phyloP scores from a whole-genome alignment of 2,113 vertebrate species.

The Morone saxatilis region DNA sequence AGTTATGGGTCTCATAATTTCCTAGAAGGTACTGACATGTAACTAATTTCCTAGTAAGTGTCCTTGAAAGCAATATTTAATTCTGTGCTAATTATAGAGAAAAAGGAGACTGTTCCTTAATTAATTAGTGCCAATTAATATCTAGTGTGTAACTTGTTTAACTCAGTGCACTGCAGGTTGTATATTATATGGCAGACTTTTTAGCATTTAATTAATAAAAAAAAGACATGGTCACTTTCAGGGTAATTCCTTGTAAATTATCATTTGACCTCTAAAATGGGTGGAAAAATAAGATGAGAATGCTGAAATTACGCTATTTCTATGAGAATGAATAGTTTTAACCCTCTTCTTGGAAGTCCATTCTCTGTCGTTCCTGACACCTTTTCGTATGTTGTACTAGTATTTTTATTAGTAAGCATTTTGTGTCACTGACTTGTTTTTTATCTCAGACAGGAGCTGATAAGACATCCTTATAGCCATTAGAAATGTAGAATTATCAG shows the following conservation, averaged over 20 bases:
- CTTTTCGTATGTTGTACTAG: background rate
- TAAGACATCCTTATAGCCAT: background rate
- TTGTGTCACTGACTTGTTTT: background rate
- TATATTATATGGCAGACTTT: too few relatives aligned
- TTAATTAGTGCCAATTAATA: background rate
- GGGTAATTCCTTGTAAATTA: background rate
- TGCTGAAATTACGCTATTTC: background rate
- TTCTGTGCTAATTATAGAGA: constrained; percentile 13
- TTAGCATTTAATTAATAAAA: too few relatives aligned
- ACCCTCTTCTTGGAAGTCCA: background rate
- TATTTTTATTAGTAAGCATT: background rate
- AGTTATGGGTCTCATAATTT: background rate
- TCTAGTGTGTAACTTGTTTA: background rate
- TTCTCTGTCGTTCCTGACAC: too few relatives aligned
- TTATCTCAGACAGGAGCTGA: background rate
- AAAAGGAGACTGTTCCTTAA: background rate
- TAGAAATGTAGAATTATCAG: background rate
- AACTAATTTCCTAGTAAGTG: background rate
- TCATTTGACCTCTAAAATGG: background rate
- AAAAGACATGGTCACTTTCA: background rate
- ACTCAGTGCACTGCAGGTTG: background rate
- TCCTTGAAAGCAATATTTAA: constrained; percentile 7
- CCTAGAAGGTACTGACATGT: too few relatives aligned
- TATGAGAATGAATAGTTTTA: background rate
- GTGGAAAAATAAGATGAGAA: background rate